Base-by-base conservation (phyloP, 1,140 invertebrate species). In the Lepidurus couesii region DNA sequence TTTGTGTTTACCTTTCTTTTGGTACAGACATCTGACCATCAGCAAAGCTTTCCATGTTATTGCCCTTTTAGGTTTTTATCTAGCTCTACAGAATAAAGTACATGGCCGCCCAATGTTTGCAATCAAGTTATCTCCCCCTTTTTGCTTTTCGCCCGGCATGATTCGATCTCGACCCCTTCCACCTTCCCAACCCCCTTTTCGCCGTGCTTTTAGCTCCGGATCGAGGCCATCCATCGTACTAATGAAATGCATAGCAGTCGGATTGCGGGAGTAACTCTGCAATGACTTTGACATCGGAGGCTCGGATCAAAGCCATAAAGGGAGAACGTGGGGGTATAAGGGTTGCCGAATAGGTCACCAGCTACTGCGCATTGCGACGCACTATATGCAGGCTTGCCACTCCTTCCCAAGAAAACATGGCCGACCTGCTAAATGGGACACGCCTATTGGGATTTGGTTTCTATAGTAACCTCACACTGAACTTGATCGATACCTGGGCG, bases 121-220 rank as follows among this genome's bases (percentile, higher is more conserved):
- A 65, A 65, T 65, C 53, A 65, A 65, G 53, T 65, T 65, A 65
- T 65, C 53, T 47, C 53, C 53, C 53, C 53, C 53, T 65, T 65
- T 65, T 47, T 65, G 6, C 53, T 65, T 65, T 13, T 21, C 13
- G 10, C 16, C 16, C 6, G 45, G 45, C 45, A 47, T 11, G 45
- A 47, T 47, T 47, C 21, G 53, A 65, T 65, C 53, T 65, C 53
- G 21, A 65, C 53, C n/a, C 53, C 21, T 65, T 65, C 13, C 13
- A 7, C 53, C 8, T 21, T 21, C 8, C 53, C 53, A 21, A 7
- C 53, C n/a, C 8, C 13, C 9, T 7, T 7, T 65, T 65, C 16
- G 8, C 8, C 21, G 16, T 21, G 16, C 53, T 6, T 65, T n/a
- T 65, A 65, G 53, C 53, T 65, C 21, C 53, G 13, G 53, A 65